A percentile compares a stretch with the other conserved stretches of the same genome.
These are phyloP conservation scores for Dendrocopos noguchii DNA, from an alignment of 2,113 vertebrate species.

Conservation along the genomic window DNA sequence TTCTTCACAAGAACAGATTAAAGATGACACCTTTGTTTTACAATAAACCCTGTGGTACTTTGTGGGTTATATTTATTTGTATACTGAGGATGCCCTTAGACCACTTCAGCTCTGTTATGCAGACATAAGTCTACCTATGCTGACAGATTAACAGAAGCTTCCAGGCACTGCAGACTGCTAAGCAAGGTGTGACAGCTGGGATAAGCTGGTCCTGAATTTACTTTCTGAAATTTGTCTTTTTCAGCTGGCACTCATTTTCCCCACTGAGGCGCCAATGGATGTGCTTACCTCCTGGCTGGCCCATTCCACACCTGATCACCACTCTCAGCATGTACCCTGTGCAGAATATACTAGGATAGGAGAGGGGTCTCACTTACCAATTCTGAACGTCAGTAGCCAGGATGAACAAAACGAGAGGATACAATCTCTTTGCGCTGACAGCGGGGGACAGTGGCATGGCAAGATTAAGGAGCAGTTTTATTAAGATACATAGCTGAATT, in stretches of 20 bases:
- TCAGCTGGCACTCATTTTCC: background rate
- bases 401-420: background rate
- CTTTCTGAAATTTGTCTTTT: background rate
- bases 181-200: background rate
- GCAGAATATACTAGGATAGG: accelerated
- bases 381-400: background rate
- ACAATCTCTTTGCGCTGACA: background rate
- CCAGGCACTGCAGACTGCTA: background rate
- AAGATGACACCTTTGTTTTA: background rate
- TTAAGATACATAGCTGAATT: background rate
- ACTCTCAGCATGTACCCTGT: accelerated
- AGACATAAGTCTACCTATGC: background rate
- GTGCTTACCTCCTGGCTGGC: background rate
- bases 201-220: background rate
- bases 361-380: background rate
- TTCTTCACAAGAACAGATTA: background rate
- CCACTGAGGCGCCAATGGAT: background rate
- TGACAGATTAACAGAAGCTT: background rate
- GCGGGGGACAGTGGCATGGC: too few species aligned
- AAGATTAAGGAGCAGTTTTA: background rate
- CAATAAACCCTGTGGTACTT: background rate
- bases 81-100: accelerated
- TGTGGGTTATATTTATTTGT: background rate
- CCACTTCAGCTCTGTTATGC: too few species aligned
- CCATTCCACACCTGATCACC: background rate